Base-by-base conservation (phyloP, 2,797 vertebrate species). In the Chromis chromis region DNA sequence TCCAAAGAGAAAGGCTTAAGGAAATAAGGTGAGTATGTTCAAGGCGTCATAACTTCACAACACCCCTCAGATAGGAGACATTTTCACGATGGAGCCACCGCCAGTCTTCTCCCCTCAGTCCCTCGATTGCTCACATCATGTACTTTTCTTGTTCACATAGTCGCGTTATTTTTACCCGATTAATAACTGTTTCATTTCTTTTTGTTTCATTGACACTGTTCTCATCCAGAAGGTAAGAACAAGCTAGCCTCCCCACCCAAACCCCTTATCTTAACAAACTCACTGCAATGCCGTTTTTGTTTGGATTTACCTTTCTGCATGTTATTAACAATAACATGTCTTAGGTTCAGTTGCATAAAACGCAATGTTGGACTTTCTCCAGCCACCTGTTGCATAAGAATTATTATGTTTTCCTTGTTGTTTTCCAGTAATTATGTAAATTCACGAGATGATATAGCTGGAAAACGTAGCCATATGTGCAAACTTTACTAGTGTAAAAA, bases 1-100 rank as follows among this genome's bases (percentile, higher is more conserved):
- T 99, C 93, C 98, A 99, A 93, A 96, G 96, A 86, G 98, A 99
- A 87, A 95, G 97, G 75, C 95, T 99, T 16, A 99, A 99, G 83
- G 98, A 99, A 85, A 99, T 99, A 91, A 99, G 97, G 98, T 99
- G 90, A 94, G 49, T 52, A 54, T 60, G 12, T 28, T 14, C 7
- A 3, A 10, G 49, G 1, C 10, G 4, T 52, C 10, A 9, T 19
- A 24, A 33, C 5, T 39, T 50, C 19, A 14, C 54, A 6, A 67
- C 42, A 6, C 4, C 28, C 31, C 28, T 53, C 50, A 65, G 6
- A 63, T 9, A 25, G 4, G 69, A 62, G 36, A 42, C 48, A 48
- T 71, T 65, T 71, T 70, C 59, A 69, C 4, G 4, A 39, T 6
- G 8, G 25, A 70, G 46, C 58, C 56, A 71, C 22, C 1, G 16